Percentiles rank a stretch among this genome's conserved stretches.
Evolutionary conservation across 2,888 invertebrate genomes (phyloP).

Genomic region (Halictus quadricinctus): DNA sequence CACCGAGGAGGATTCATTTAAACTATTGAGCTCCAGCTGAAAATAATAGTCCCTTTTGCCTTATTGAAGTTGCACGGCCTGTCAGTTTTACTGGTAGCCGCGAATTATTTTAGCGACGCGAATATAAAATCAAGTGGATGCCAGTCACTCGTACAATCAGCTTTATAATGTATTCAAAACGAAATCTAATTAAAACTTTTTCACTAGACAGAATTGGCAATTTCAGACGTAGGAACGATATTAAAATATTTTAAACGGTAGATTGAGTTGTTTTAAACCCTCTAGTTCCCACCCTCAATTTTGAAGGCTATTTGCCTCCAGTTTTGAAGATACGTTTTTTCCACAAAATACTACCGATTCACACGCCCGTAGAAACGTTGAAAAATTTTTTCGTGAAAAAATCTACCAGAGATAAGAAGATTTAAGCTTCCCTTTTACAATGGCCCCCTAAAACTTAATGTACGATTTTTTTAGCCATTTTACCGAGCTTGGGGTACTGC

Average conservation of each 20-base stretch:
- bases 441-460: no score
- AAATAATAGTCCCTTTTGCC: not conserved
- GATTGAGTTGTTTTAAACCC: no score
- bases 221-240: not conserved
- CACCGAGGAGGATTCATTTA: not conserved
- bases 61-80: not conserved
- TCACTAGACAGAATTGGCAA: not conserved
- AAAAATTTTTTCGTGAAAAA: no score
- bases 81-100: not conserved
- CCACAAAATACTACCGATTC: no score
- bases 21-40: not conserved
- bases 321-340: no score
- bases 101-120: not conserved
- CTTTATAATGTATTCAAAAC: not conserved
- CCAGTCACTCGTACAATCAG: not conserved
- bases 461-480: no score
- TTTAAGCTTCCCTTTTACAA: no score
- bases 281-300: no score
- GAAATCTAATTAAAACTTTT: not conserved
- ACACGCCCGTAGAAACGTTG: no score
- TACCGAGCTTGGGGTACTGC: no score
- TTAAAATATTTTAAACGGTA: not conserved
- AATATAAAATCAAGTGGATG: not conserved
- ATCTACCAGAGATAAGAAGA: no score
- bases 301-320: no score